These are phyloP conservation scores for Megaleporinus macrocephalus DNA, from an alignment of 2,113 vertebrate genomes.

Conservation along the genomic window DNA sequence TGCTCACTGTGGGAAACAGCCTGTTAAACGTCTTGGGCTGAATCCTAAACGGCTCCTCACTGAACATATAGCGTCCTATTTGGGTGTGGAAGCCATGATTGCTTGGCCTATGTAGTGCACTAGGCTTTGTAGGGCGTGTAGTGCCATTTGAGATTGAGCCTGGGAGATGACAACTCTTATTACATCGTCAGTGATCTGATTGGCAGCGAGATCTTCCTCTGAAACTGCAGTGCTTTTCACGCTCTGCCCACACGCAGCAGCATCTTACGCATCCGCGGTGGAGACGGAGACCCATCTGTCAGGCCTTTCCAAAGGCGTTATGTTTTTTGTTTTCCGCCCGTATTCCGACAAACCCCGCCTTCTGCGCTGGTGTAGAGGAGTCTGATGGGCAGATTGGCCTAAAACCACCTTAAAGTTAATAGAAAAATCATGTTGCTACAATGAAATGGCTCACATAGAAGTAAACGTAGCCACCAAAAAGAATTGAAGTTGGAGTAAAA, in stretches of 20 bases:
- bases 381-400: background rate
- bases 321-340: background rate
- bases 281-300: background rate
- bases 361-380: background rate
- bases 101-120: background rate
- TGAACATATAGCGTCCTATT: background rate
- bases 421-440: too few species aligned
- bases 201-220: slow-evolving; percentile 1
- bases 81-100: background rate
- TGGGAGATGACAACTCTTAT: background rate
- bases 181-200: background rate
- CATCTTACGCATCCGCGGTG: slow-evolving; percentile 21
- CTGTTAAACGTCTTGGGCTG: background rate
- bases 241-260: slow-evolving; percentile 39
- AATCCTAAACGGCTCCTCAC: background rate
- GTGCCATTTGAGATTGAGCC: background rate
- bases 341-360: background rate
- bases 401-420: too few species aligned
- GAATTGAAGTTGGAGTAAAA: too few species aligned
- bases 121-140: background rate
- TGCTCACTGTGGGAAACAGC: background rate
- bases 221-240: slow-evolving; percentile 18
- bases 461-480: too few species aligned
- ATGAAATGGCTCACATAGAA: too few species aligned
- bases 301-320: background rate